These are phyloP conservation scores for Peribatodes rhomboidaria DNA, from an alignment of 2,888 invertebrate genomes.

Conservation along the genomic window DNA sequence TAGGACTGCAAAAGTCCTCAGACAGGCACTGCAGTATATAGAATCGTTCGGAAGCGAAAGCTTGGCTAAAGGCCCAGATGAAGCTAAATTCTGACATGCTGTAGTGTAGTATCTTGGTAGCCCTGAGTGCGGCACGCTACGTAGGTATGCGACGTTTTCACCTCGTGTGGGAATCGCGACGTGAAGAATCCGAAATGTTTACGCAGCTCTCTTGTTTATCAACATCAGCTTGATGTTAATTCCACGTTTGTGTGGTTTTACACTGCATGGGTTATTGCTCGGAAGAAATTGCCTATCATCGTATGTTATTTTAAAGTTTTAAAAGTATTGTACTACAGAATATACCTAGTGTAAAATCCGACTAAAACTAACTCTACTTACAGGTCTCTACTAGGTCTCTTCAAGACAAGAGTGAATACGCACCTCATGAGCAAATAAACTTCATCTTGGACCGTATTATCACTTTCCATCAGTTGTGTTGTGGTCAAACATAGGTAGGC, in stretches of 20 bases:
- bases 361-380: too few relatives aligned
- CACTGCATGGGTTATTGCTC: background rate
- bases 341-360: too few relatives aligned
- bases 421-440: too few relatives aligned
- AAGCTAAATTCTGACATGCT: background rate
- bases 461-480: too few relatives aligned
- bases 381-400: too few relatives aligned
- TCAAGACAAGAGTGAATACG: too few relatives aligned
- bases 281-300: background rate
- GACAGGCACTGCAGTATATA: too few relatives aligned
- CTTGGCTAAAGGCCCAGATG: background rate
- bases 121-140: constrained; percentile 11
- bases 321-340: too few relatives aligned
- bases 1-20: too few relatives aligned
- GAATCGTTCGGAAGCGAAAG: background rate
- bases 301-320: too few relatives aligned
- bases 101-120: background rate
- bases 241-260: background rate
- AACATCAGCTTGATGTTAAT: constrained; percentile 12
- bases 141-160: constrained; percentile 26
- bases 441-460: too few relatives aligned
- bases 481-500: too few relatives aligned
- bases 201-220: constrained; percentile 25
- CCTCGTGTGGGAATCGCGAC: constrained; percentile 20
- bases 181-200: constrained; percentile 26